Percentiles rank a stretch among this genome's conserved stretches.
Evolutionary conservation across 2,888 invertebrate genomes (phyloP).

Genomic region (Euzetes globulus): DNA sequence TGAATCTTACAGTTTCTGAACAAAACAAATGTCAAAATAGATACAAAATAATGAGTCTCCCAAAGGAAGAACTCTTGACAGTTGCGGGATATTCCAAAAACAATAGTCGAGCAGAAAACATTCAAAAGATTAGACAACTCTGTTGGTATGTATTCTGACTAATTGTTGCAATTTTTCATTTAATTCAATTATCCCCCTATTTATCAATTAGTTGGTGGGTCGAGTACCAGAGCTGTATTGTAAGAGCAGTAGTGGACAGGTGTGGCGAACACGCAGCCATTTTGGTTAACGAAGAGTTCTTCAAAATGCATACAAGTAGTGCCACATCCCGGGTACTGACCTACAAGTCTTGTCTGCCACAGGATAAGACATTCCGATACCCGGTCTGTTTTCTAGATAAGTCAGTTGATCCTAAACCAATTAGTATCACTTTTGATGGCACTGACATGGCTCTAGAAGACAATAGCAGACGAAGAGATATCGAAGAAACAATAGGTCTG

Average conservation of each 20-base stretch:
- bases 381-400: conserved; percentile 3
- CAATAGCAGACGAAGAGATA: not conserved
- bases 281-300: not conserved
- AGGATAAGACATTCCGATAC: not conserved
- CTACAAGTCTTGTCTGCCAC: not conserved
- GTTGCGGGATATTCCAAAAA: not conserved
- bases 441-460: not conserved
- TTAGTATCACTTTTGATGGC: not conserved
- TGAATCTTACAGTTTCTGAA: not conserved
- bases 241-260: not conserved
- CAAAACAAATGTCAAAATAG: conserved; percentile 4
- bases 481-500: too few relatives aligned
- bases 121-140: conserved; percentile 4
- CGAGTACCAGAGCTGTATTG: conserved; percentile 14
- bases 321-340: not conserved
- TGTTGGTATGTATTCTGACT: not conserved
- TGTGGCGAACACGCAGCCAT: not conserved
- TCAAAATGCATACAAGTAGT: not conserved
- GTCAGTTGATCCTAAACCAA: not conserved
- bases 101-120: not conserved
- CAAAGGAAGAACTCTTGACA: not conserved
- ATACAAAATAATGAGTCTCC: not conserved
- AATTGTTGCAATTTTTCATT: not conserved
- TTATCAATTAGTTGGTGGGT: conserved; percentile 3
- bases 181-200: too few relatives aligned